Base-by-base conservation (phyloP, 2,113 vertebrate species). In the Sinocyclocheilus grahami region DNA sequence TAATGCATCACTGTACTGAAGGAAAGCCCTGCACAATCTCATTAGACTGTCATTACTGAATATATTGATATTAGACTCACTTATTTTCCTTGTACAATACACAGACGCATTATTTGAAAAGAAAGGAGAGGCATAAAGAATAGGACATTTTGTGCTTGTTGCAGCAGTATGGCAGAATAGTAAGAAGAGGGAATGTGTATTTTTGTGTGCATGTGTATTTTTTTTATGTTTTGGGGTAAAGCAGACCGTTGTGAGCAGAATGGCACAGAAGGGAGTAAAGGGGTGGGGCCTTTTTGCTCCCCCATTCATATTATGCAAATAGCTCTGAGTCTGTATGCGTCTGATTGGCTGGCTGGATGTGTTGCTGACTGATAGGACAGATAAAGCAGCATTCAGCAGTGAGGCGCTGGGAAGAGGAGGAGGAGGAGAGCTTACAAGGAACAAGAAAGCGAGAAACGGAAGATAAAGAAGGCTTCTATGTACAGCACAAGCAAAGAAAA, bases 271-370 rank as follows among this genome's bases (percentile, higher is more conserved):
- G 76, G 39, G 79, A 58, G 53, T 86, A 79, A 86, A 88, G 78
- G 77, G 93, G 93, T 8, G 92, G 91, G 87, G 92, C 86, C 0
- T 81, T 86, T 30, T 11, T 62, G 55, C 88, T 85, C 22, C 76
- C 87, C 91, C 94, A 94, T 94, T 95, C 94, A 95, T 93, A 53
- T 89, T 81, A 65, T 93, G 89, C 83, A 83, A 88, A 89, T 89
- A 62, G 78, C 22, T 48, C 42, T 55, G 75, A 83, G 90, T 86
- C 86, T 88, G 86, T 91, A 85, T 0, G 81, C 9, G 0, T 81
- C 83, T 85, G 88, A 94, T 94, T 94, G 94, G 94, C 87, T 42
- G 82, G 20, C 83, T 74, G 72, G 65, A 74, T 80, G 72, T 83
- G 83, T 87, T 85, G 87, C 86, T 80, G 75, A 82, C 90, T 88